phyloP scores from a whole-genome alignment of 2,113 vertebrate species.

The Aramus guarauna region DNA sequence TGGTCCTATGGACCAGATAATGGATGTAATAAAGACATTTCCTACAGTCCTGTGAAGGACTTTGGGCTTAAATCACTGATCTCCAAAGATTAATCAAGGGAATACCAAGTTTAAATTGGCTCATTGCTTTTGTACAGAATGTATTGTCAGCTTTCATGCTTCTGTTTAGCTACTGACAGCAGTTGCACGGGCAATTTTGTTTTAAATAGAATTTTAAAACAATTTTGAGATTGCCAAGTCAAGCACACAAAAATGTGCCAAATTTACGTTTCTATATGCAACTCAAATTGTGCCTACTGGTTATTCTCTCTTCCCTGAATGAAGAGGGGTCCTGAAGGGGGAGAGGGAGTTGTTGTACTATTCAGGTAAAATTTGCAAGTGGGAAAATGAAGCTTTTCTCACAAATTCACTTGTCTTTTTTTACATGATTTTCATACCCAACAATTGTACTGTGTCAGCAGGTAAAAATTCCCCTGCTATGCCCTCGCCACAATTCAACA shows the following conservation, averaged over 20 bases:
- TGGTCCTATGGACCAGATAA: neutral
- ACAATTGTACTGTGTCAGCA: neutral
- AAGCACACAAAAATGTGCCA: neutral
- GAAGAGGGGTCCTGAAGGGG: neutral
- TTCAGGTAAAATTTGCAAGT: neutral
- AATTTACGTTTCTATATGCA: neutral
- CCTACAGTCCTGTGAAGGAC: neutral
- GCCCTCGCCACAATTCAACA: accelerated
- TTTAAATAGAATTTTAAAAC: neutral
- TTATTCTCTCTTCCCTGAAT: neutral
- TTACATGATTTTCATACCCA: neutral
- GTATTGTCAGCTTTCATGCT: neutral
- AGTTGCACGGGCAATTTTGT: neutral
- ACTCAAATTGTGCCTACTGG: neutral
- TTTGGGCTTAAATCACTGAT: neutral
- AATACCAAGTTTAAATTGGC: neutral
- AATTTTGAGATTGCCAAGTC: neutral
- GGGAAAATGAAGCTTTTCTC: neutral
- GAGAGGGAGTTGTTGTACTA: neutral
- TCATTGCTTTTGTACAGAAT: neutral
- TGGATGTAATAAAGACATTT: neutral
- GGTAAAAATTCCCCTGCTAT: neutral
- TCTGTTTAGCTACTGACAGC: neutral
- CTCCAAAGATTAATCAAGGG: neutral
- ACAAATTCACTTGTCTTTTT: neutral